Percentiles rank a stretch among this genome's conserved stretches.
Evolutionary conservation across 1,140 invertebrate species (phyloP).

Genomic region (Drosophila pectinifera): DNA sequence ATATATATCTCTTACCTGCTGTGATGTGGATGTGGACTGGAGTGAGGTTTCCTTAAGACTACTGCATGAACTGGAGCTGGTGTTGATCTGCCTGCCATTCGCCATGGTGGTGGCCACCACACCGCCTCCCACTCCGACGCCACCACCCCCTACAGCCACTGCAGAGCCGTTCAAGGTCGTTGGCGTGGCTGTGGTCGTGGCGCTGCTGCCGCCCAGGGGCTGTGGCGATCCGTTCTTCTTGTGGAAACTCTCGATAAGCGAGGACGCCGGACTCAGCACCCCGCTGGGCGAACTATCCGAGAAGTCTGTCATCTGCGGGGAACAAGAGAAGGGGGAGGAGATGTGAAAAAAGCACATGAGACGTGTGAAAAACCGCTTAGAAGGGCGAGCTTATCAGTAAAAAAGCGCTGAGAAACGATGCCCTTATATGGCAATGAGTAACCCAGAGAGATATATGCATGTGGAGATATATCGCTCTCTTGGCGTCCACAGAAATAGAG

Average conservation of each 20-base stretch:
- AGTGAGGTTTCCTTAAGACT: constrained; percentile 85
- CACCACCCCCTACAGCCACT: constrained; percentile 26
- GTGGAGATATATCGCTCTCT: not conserved
- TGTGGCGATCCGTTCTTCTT: constrained; percentile 71
- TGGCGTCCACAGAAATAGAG: not conserved
- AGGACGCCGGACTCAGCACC: constrained; percentile 75
- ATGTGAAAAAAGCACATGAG: not conserved
- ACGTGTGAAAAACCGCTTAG: constrained; percentile 1
- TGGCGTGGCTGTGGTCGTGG: constrained; percentile 20
- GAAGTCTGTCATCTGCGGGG: constrained; percentile 84
- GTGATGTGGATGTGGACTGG: constrained; percentile 82
- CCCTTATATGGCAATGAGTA: constrained; percentile 35
- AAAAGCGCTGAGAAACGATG: constrained; percentile 3
- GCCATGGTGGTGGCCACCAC: constrained; percentile 38
- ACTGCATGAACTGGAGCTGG: constrained; percentile 81
- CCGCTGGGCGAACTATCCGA: constrained; percentile 80
- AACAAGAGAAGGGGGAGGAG: constrained; percentile 1
- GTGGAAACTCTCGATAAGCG: constrained; percentile 84
- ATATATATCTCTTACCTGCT: constrained; percentile 84
- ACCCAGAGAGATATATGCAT: not conserved
- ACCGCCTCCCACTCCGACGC: constrained; percentile 24
- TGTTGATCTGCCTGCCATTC: constrained; percentile 77
- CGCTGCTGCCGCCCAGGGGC: constrained; percentile 10
- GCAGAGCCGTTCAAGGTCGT: constrained; percentile 54
- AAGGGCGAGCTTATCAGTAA: constrained; percentile 29